Conservation (phyloP, 1,140 invertebrate genomes). For the Colletes latitarsis region DNA sequence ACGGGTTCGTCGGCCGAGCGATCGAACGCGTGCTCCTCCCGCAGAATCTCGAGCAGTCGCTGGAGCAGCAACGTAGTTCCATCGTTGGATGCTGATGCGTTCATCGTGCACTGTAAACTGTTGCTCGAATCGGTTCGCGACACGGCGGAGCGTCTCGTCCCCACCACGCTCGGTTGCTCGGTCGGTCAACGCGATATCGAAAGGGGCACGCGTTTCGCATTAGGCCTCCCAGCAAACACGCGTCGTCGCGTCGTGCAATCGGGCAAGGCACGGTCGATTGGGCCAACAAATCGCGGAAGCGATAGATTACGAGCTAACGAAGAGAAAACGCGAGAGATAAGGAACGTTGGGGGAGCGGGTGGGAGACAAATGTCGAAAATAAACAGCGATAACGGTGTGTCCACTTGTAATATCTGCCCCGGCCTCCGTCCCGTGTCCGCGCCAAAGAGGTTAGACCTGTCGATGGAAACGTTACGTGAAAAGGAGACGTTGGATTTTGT, state of each 20-base stretch:
- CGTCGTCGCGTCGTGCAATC: background rate
- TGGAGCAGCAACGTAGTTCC: slow-evolving; percentile 51
- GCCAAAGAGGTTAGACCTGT: background rate
- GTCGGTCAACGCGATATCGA: background rate
- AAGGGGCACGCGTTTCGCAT: no score
- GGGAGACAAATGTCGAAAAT: no score
- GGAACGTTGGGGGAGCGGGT: no score
- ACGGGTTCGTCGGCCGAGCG: slow-evolving; percentile 65
- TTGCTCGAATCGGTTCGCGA: background rate
- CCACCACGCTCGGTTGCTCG: background rate
- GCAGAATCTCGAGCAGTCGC: slow-evolving; percentile 68
- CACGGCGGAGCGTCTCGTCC: background rate
- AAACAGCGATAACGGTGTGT: background rate
- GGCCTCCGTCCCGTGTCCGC: background rate
- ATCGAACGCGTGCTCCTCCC: slow-evolving; percentile 73
- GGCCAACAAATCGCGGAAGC: background rate
- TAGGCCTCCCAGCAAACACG: no score
- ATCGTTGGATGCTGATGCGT: background rate
- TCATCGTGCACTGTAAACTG: slow-evolving; percentile 13
- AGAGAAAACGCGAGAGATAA: background rate
- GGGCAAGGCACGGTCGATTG: background rate
- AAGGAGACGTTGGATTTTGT: no score
- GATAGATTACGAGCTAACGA: background rate
- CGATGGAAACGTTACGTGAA: background rate
- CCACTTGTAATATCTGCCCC: background rate